Base-by-base conservation (phyloP, 1,140 invertebrate species). In the Danaus melanippus region DNA sequence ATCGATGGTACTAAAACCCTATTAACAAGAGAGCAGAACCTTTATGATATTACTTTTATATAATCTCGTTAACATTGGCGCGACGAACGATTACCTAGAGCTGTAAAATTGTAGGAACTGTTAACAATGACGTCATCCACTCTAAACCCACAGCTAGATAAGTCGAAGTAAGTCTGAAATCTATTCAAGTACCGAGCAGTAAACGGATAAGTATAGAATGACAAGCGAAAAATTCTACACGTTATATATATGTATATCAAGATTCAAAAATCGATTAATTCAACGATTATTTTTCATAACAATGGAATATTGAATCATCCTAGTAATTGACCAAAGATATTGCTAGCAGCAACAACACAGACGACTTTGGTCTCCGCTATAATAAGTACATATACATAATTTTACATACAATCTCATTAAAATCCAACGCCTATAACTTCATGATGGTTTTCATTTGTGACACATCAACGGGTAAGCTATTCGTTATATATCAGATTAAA, bases 241-340 rank as follows among this genome's bases (percentile, higher is more conserved):
- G 40, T 40, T 12, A 10, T 47, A 10, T 44, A 44, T 12, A n/a
- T 44, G 43, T n/a, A 44, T 12, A 44, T 61, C 53, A 74, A 79
- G 67, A 79, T 74, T 73, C 73, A 77, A 80, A 74, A 74, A 71
- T 60, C 63, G 56, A 73, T 74, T 69, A 74, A 47, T 69, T 72
- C 21, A 32, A 32, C 21, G 21, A 32, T 32, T 32, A 32, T 7
- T 32, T 21, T 7, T 32, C 7, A 32, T 32, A 32, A 32, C 21
- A 32, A 32, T 32, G 65, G 71, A 67, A 67, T 61, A 74, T 74
- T 74, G 74, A 77, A 83, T 76, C 76, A 64, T 74, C 73, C 79
- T 86, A 86, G 74, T 86, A 86, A 86, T 86, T 86, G 84, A 86
- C 81, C 84, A 84, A 84, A 86, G 74, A 67, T 84, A 80, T 80